These are phyloP conservation scores for Diaphora mendica DNA, from an alignment of 2,888 invertebrate genomes.

Conservation along the genomic window DNA sequence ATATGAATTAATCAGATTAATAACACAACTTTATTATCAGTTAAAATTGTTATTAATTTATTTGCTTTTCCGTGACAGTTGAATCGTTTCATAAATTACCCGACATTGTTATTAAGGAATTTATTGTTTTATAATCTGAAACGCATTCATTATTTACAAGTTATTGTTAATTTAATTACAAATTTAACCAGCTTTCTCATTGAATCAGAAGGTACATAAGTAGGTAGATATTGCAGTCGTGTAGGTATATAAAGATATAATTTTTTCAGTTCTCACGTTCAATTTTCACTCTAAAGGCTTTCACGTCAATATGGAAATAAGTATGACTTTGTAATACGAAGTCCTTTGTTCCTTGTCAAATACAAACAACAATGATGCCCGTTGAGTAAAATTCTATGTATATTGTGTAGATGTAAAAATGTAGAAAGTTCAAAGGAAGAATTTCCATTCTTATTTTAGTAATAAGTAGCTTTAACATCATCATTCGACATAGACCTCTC, in stretches of 20 bases:
- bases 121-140: not conserved
- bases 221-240: not conserved
- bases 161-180: not conserved
- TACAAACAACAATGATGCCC: not conserved
- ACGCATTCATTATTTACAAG: not conserved
- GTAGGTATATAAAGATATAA: not conserved
- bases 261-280: not conserved
- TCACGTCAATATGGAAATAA: not conserved
- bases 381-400: not conserved
- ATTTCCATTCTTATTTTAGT: too few species aligned
- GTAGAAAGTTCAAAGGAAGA: too few species aligned
- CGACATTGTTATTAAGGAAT: not conserved
- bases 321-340: not conserved
- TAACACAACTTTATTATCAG: not conserved
- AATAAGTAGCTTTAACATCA: too few species aligned
- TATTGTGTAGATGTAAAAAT: not conserved
- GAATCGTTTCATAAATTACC: not conserved
- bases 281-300: too few species aligned
- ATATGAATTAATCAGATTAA: not conserved
- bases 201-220: too few species aligned
- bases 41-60: not conserved
- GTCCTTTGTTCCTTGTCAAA: not conserved
- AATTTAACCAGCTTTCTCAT: not conserved
- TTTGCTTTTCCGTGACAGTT: not conserved
- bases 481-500: too few species aligned